A percentile compares a stretch with the other conserved stretches of the same genome.
phyloP scores from a whole-genome alignment of 2,113 vertebrate genomes.

The Holacanthus passer region DNA sequence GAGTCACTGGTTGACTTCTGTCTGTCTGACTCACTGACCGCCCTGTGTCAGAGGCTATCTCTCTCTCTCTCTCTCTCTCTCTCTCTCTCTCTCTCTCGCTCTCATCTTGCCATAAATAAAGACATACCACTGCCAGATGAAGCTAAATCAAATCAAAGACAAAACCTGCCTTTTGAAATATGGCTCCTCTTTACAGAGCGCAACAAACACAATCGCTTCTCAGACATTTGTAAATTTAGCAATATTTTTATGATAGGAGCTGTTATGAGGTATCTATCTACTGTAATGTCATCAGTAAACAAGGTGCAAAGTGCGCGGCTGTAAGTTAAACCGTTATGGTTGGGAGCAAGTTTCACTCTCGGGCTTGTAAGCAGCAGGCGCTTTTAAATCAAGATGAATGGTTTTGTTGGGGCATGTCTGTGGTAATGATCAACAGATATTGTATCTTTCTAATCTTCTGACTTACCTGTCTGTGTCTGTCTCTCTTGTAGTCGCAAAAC shows the following conservation, averaged over 20 bases:
- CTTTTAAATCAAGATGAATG: neutral
- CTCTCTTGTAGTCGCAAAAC: slow-evolving; percentile 60
- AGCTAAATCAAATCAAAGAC: neutral
- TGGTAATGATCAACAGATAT: neutral
- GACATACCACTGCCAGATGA: neutral
- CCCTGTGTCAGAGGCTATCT: neutral
- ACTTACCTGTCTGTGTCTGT: slow-evolving; percentile 1
- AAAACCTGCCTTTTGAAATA: neutral
- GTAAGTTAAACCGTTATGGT: neutral
- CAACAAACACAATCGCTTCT: neutral
- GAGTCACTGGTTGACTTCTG: slow-evolving; percentile 10
- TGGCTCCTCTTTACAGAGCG: neutral
- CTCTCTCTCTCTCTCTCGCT: too few relatives aligned
- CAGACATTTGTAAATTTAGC: neutral
- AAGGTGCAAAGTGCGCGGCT: slow-evolving; percentile 35
- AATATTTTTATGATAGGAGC: slow-evolving; percentile 18
- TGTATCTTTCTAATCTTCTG: neutral
- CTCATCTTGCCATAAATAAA: neutral
- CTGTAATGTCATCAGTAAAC: slow-evolving; percentile 2
- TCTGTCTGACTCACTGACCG: slow-evolving; percentile 36
- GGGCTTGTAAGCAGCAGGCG: neutral
- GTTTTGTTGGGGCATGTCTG: neutral
- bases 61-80: too few relatives aligned
- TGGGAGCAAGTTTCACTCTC: neutral
- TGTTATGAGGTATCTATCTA: neutral